Conservation (phyloP, 1,140 invertebrate genomes). For the Macrostomum lignano region DNA sequence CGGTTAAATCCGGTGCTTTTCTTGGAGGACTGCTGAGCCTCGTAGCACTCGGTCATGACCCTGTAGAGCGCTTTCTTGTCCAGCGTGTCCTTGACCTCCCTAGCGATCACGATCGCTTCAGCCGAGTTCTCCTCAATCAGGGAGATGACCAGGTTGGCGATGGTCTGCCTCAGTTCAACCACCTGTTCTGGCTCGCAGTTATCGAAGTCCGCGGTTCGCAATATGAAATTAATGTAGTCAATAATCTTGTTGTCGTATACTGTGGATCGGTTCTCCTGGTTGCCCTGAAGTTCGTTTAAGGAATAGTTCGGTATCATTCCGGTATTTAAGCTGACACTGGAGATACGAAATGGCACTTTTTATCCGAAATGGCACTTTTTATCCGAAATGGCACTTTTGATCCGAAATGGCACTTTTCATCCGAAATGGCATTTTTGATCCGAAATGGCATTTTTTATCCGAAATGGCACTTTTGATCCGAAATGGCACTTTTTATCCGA, state of each 20-base stretch:
- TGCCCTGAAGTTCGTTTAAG: constrained; percentile 20
- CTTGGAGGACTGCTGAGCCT: too few species aligned
- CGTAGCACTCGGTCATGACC: constrained; percentile 19
- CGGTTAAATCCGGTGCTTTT: too few species aligned
- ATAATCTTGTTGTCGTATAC: constrained; percentile 23
- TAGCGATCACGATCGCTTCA: background rate
- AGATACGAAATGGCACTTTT: too few species aligned
- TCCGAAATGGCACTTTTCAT: too few species aligned
- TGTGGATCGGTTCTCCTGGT: constrained; percentile 15
- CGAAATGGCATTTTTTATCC: too few species aligned
- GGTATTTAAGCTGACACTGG: background rate
- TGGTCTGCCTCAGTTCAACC: constrained; percentile 18
- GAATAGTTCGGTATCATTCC: background rate
- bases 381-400: too few species aligned
- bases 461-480: too few species aligned
- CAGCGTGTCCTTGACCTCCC: constrained; percentile 25
- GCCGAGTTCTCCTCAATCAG: constrained; percentile 17
- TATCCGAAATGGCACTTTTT: too few species aligned
- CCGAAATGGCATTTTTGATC: too few species aligned
- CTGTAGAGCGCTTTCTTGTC: constrained; percentile 22
- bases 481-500: too few species aligned
- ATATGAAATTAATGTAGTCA: constrained; percentile 23
- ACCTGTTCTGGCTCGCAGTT: constrained; percentile 21
- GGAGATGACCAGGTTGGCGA: constrained; percentile 15
- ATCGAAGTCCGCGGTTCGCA: constrained; percentile 15